Conservation (phyloP, 1,140 invertebrate species). For the honey bee (Apis mellifera) region DNA sequence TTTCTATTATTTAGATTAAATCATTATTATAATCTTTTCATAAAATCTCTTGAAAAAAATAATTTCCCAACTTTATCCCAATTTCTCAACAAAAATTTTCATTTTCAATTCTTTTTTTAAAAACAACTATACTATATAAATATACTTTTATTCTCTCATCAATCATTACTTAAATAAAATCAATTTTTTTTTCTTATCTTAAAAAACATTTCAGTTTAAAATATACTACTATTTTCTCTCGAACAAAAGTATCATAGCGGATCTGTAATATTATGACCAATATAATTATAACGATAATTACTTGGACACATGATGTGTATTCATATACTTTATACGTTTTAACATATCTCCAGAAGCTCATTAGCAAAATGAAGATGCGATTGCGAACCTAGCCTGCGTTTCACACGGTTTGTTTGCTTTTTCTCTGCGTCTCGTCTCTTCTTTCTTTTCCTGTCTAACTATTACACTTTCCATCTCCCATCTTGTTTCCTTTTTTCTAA, state of each 20-base stretch:
- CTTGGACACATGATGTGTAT: constrained; percentile 4
- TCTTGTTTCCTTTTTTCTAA: background rate
- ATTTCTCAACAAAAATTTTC: background rate
- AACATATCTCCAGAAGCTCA: constrained; percentile 32
- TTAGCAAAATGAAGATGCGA: constrained; percentile 39
- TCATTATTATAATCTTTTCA: no score
- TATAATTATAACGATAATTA: constrained; percentile 41
- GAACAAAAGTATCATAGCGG: background rate
- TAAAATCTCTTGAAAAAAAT: background rate
- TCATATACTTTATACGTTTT: constrained; percentile 16
- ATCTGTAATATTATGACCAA: constrained; percentile 18
- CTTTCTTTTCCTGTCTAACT: no score
- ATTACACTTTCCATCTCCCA: background rate
- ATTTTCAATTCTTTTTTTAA: background rate
- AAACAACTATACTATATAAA: background rate
- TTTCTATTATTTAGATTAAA: no score
- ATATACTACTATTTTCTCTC: background rate
- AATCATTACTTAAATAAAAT: background rate
- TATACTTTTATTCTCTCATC: background rate
- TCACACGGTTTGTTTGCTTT: constrained; percentile 9
- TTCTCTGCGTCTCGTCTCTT: background rate
- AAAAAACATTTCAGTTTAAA: background rate
- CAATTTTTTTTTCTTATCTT: background rate
- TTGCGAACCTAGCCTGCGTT: constrained; percentile 10
- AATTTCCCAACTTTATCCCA: background rate